Evolutionary conservation across 2,888 invertebrate genomes (phyloP), one percentile per base, ranked within the genome.

Genomic region (Rhagonycha fulva): DNA sequence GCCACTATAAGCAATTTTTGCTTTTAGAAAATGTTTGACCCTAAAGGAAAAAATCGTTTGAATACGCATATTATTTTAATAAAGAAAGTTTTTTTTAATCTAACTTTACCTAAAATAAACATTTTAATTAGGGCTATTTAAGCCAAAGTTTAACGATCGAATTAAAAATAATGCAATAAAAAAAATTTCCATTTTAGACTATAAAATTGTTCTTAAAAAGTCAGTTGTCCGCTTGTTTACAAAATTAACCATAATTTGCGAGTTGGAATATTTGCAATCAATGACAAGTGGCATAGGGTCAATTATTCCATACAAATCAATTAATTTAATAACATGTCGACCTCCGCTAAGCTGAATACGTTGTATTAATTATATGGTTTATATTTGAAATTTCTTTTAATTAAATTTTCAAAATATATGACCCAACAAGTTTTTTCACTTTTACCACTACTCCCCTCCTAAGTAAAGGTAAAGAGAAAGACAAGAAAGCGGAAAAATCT

Each of bases 321-420:
- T 76, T 74, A 76, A 76, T 76, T 73, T 76, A 73, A 73, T 76
- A 73, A 73, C 73, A 30, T 63, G 76, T 74, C 70, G 76, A 74
- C 76, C 76, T 76, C 73, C 66, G 62, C 72, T 67, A 72, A 67
- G 69, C 68, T 71, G 71, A 62, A 63, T 69, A 32, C 5, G 12
- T 32, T 32, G 12, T 5, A 32, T n/a, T 32, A 32, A 12, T 32
- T 32, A 32, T 12, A n/a, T n/a, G n/a, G 4, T 32, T 32, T 32
- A 12, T 32, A 12, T 32, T 32, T 19, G 12, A 32, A 5, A 32
- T 12, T 32, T 32, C 12, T 32, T 32, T 32, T 11, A 32, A 32
- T 32, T 32, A 12, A 32, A 12, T 2, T 63, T 63, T 63, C 0
- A 62, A 12, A 62, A 63, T 63, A 63, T 11, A 14, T 62, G 23